phyloP scores from a whole-genome alignment of 2,113 vertebrate genomes.

The Micromys minutus region DNA sequence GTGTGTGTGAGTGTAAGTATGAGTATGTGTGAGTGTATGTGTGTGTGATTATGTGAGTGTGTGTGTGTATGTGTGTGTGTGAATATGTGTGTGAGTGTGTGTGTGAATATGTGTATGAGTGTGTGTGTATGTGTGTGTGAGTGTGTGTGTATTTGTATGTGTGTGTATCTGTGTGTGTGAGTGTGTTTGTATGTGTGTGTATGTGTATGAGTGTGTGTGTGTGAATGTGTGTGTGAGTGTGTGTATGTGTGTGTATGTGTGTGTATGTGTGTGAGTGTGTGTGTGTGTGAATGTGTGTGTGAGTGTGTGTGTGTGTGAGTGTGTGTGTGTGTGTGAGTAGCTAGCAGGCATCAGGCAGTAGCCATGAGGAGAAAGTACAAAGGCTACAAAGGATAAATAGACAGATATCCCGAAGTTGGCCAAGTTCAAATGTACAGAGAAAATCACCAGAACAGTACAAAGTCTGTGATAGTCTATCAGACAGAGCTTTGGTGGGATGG shows the following conservation, averaged over 20 bases:
- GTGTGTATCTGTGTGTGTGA: background rate
- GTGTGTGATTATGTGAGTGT: background rate
- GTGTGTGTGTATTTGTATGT: background rate
- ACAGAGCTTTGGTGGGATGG: background rate
- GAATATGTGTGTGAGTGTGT: background rate
- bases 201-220: background rate
- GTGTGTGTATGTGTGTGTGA: no score
- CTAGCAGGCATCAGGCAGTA: background rate
- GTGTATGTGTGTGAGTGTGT: background rate
- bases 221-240: no score
- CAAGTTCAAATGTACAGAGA: background rate
- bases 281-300: background rate
- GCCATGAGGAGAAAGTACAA: background rate
- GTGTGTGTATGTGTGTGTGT: background rate
- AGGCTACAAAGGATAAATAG: no score
- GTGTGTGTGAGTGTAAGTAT: background rate
- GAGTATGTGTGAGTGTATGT: background rate
- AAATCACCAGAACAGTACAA: no score
- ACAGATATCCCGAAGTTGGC: background rate
- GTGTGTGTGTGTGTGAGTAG: no score
- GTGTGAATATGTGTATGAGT: background rate
- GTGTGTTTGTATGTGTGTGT: background rate
- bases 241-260: background rate
- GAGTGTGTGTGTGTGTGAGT: background rate
- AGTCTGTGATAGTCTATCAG: background rate